Evolutionary conservation across 1,140 invertebrate genomes (phyloP).

Genomic region (Euura lappo): DNA sequence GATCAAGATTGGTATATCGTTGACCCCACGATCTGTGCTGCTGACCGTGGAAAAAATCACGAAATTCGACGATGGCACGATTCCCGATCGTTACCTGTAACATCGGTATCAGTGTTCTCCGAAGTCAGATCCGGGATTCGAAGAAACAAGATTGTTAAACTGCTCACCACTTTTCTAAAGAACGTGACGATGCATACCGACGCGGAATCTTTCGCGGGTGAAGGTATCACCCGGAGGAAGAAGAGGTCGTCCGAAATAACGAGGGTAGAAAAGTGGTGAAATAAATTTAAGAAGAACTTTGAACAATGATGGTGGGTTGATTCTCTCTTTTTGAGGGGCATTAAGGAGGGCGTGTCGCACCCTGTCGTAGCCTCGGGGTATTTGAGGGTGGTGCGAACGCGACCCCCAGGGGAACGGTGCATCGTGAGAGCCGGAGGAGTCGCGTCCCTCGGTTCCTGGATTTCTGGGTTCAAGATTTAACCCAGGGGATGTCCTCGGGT

Average conservation of each 20-base stretch:
- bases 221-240: too few relatives aligned
- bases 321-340: neutral
- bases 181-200: too few relatives aligned
- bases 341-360: neutral
- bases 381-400: neutral
- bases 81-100: too few relatives aligned
- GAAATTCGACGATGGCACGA: neutral
- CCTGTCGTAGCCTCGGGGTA: neutral
- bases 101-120: too few relatives aligned
- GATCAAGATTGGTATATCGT: neutral
- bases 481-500: neutral
- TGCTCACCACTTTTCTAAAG: too few relatives aligned
- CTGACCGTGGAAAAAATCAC: neutral
- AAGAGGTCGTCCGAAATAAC: too few relatives aligned
- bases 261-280: neutral
- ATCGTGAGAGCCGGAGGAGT: neutral
- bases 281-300: slow-evolving; percentile 1
- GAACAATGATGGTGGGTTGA: neutral
- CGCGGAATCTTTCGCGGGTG: too few relatives aligned
- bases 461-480: neutral
- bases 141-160: too few relatives aligned
- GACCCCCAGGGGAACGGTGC: neutral
- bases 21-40: neutral
- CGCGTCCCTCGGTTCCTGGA: neutral
- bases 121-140: too few relatives aligned